Base-by-base conservation (phyloP, 2,888 invertebrate genomes). In the Caenorhabditis japonica region DNA sequence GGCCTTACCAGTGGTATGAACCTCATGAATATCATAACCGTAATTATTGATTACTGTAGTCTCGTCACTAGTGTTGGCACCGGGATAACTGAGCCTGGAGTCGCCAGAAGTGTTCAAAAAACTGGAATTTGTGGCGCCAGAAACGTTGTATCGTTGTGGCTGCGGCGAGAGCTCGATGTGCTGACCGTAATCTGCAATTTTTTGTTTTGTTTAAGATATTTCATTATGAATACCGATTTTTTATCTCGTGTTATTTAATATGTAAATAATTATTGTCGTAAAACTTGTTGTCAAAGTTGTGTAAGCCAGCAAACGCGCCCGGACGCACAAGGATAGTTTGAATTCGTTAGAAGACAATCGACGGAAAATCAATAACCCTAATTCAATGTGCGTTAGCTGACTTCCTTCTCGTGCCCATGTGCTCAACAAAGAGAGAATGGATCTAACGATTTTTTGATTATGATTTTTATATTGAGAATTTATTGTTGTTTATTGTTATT, bases 1-100 rank as follows among this genome's bases (percentile, higher is more conserved):
- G 8, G 30, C 13, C 70, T 53, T 34, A 83, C 85, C 84, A 17
- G 72, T 62, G n/a, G 86, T 87, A 33, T 84, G 83, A 7, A 86
- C 83, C 74, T 87, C 85, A 44, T 86, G 80, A 19, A 84, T 77
- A 56, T 86, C 86, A 55, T 86, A 87, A 8, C 86, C 86, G 69
- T 79, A 85, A 46, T 87, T 81, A 52, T 85, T 71, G 25, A 80
- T 64, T 0, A 76, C 70, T 13, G 80, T 79, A 8, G 55, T 64
- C 13, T 61, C 68, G 21, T 51, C 36, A 38, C 74, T 49, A 46
- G 56, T 55, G 43, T 74, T 30, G 39, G 61, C 55, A 46, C 76
- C 66, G 3, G 53, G 53, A 44, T 56, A 47, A 23, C 59, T 55
- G 3, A 39, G 15, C 13, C 74, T n/a, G 27, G 61, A 62, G 15